Conservation (phyloP, 2,797 vertebrate genomes). For the Oreochromis mossambicus region DNA sequence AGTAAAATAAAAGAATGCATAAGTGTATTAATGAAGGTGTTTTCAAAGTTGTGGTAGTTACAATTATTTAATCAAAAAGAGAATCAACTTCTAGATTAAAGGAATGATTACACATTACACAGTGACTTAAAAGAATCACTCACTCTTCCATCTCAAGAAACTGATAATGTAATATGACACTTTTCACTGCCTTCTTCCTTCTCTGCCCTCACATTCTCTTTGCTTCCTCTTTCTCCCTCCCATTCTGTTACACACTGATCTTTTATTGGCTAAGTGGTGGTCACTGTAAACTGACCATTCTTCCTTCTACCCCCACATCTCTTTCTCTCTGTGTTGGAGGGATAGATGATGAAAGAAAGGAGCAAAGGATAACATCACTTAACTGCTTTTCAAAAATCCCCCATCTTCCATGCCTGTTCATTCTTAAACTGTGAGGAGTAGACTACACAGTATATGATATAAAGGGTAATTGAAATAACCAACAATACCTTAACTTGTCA, state of each 20-base stretch:
- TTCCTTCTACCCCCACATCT: slow-evolving; percentile 18
- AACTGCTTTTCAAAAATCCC: slow-evolving; percentile 23
- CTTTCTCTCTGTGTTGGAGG: not conserved
- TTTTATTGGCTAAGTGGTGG: slow-evolving; percentile 38
- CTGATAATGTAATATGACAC: slow-evolving; percentile 31
- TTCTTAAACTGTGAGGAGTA: not conserved
- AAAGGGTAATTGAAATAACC: not conserved
- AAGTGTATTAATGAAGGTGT: not conserved
- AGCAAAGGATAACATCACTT: slow-evolving; percentile 36
- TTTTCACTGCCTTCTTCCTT: not conserved
- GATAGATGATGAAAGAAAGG: not conserved
- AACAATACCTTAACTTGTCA: not conserved
- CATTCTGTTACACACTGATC: slow-evolving; percentile 1
- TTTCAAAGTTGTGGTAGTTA: not conserved
- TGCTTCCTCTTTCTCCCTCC: not conserved
- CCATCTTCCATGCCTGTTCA: not conserved
- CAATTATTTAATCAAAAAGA: not conserved
- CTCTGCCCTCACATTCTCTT: not conserved
- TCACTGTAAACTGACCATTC: slow-evolving; percentile 38
- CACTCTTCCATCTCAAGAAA: not conserved
- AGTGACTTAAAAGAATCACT: not conserved
- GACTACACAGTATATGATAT: not conserved
- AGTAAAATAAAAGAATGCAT: not conserved
- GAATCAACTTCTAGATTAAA: not conserved
- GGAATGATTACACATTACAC: not conserved